Conservation (phyloP, 2,888 invertebrate species). For the Stenodema calcarata region DNA sequence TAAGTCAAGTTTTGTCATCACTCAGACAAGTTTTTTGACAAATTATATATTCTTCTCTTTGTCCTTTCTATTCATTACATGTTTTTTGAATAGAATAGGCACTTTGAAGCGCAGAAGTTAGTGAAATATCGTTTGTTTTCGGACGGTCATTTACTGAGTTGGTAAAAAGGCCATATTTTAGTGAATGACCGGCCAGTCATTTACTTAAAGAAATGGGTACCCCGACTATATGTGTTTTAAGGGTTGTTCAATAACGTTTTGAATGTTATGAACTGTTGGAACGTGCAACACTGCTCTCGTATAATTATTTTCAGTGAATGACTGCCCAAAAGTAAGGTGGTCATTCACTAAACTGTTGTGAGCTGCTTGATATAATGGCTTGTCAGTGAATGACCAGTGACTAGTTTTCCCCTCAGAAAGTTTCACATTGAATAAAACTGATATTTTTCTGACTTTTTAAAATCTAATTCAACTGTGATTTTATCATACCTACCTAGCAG, state of each 20-base stretch:
- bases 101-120: neutral
- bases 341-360: slow-evolving; percentile 3
- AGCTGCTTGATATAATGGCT: neutral
- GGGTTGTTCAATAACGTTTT: neutral
- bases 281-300: neutral
- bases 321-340: neutral
- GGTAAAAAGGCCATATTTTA: neutral
- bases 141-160: neutral
- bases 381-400: neutral
- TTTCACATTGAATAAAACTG: neutral
- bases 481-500: neutral
- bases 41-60: neutral
- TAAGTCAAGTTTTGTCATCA: neutral
- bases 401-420: neutral
- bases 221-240: neutral
- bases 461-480: neutral
- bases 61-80: neutral
- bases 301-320: slow-evolving; percentile 6
- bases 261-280: neutral
- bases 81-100: neutral
- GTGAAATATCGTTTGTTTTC: neutral
- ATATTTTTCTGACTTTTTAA: neutral
- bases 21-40: slow-evolving; percentile 1
- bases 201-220: neutral
- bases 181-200: slow-evolving; percentile 27